Percentiles rank a stretch among this genome's conserved stretches.
Evolutionary conservation across 2,113 vertebrate genomes (phyloP).

Genomic region (Lagopus leucura): DNA sequence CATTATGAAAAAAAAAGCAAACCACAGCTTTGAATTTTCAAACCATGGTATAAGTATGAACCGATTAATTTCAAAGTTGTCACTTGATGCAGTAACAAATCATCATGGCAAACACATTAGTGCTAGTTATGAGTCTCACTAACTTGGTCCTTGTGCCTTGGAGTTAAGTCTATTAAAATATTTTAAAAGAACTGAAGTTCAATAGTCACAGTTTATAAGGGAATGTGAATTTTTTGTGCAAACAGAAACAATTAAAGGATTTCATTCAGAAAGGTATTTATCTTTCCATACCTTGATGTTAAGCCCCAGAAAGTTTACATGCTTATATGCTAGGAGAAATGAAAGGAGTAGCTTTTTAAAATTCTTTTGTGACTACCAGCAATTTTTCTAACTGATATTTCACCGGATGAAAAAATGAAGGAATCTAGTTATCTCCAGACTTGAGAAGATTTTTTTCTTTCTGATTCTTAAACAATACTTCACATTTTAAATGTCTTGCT

Average conservation of each 20-base stretch:
- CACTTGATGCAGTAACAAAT: constrained; percentile 43
- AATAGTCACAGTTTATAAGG: neutral
- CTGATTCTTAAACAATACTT: neutral
- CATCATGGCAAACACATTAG: constrained; percentile 8
- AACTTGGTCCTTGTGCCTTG: neutral
- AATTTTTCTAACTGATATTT: neutral
- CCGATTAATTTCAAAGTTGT: constrained; percentile 54
- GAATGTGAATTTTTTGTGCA: constrained; percentile 28
- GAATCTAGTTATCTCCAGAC: neutral
- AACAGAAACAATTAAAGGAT: constrained; percentile 54
- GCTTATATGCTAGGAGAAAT: neutral
- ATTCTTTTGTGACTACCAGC: neutral
- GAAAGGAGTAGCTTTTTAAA: neutral
- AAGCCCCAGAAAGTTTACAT: constrained; percentile 3
- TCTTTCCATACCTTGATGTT: constrained; percentile 45
- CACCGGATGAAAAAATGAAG: neutral
- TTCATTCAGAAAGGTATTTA: constrained; percentile 36
- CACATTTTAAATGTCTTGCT: neutral
- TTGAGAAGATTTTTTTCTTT: neutral
- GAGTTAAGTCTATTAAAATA: constrained; percentile 11
- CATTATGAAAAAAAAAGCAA: constrained; percentile 16
- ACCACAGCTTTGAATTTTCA: constrained; percentile 23
- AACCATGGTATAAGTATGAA: constrained; percentile 50
- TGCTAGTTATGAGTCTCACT: constrained; percentile 26
- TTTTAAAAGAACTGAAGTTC: constrained; percentile 11